Evolutionary conservation across 1,140 invertebrate genomes (phyloP).

Genomic region (Nomia melanderi): DNA sequence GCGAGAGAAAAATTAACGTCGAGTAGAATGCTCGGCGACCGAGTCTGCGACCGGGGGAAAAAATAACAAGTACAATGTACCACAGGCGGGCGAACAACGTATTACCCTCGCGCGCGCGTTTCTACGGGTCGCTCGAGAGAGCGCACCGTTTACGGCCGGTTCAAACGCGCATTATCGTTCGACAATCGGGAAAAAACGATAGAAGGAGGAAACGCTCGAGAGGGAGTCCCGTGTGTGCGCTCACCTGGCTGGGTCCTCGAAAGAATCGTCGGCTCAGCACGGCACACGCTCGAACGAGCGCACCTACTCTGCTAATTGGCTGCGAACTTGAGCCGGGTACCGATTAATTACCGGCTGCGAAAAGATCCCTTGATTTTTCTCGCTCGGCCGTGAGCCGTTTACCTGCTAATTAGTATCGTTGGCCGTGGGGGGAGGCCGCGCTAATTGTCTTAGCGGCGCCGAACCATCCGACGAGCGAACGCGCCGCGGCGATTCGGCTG

Average conservation of each 20-base stretch:
- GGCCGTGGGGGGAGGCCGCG: conserved; percentile 12
- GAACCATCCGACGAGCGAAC: conserved; percentile 10
- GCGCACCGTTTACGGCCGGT: too few species aligned
- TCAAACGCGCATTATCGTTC: too few species aligned
- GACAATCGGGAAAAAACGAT: not conserved
- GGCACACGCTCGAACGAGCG: conserved; percentile 9
- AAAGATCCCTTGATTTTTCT: conserved; percentile 47
- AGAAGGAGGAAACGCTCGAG: not conserved
- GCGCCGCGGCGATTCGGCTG: not conserved
- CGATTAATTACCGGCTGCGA: conserved; percentile 45
- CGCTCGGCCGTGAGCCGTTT: conserved; percentile 37
- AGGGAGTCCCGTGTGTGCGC: not conserved
- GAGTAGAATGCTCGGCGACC: too few species aligned
- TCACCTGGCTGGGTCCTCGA: not conserved
- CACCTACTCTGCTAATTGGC: conserved; percentile 49
- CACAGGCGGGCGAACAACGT: too few species aligned
- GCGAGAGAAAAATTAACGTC: too few species aligned
- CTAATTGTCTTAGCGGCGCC: conserved; percentile 50
- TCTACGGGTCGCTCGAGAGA: too few species aligned
- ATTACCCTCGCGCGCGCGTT: too few species aligned
- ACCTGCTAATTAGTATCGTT: conserved; percentile 58
- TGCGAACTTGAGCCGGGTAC: conserved; percentile 16
- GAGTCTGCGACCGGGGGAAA: too few species aligned
- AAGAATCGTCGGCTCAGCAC: conserved; percentile 32
- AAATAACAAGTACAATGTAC: too few species aligned